Percentiles rank a stretch among this genome's conserved stretches.
phyloP scores from a whole-genome alignment of 2,797 vertebrate species.

The Cyprinella venusta region DNA sequence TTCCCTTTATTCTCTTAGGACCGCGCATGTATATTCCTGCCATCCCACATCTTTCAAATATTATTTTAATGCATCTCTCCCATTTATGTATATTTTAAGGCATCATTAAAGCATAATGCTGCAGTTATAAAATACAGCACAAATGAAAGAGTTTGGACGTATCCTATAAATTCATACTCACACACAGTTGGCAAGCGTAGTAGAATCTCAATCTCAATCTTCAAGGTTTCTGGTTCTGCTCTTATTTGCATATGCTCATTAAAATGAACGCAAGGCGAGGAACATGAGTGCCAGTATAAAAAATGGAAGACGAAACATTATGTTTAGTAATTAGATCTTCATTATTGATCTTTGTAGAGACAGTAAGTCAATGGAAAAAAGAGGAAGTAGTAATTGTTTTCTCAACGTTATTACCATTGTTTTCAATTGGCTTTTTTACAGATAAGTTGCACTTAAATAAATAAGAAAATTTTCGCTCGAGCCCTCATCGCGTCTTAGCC shows the following conservation, averaged over 20 bases:
- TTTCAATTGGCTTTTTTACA: slow-evolving; percentile 44
- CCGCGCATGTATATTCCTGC: slow-evolving; percentile 45
- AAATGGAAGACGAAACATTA: slow-evolving; percentile 64
- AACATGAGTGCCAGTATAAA: slow-evolving; percentile 61
- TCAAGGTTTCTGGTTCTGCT: slow-evolving; percentile 78
- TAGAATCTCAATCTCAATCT: slow-evolving; percentile 81
- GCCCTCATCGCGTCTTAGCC: no score
- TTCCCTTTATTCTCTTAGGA: slow-evolving; percentile 50
- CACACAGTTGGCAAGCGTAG: slow-evolving; percentile 79
- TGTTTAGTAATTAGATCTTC: slow-evolving; percentile 66
- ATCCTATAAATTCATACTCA: slow-evolving; percentile 78
- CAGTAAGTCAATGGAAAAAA: slow-evolving; percentile 49
- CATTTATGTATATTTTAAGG: slow-evolving; percentile 76
- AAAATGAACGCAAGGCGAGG: slow-evolving; percentile 63
- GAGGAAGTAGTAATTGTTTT: slow-evolving; percentile 46
- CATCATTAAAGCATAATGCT: slow-evolving; percentile 81
- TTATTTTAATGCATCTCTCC: slow-evolving; percentile 73
- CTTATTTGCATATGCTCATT: slow-evolving; percentile 65
- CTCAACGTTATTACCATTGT: slow-evolving; percentile 11
- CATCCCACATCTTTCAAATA: slow-evolving; percentile 62
- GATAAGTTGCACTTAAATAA: slow-evolving; percentile 4
- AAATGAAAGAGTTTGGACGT: slow-evolving; percentile 68
- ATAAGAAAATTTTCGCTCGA: not conserved
- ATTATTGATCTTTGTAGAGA: slow-evolving; percentile 64
- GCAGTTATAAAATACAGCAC: slow-evolving; percentile 72